phyloP scores from a whole-genome alignment of 1,140 invertebrate genomes.

The Sminthurides bifidus region DNA sequence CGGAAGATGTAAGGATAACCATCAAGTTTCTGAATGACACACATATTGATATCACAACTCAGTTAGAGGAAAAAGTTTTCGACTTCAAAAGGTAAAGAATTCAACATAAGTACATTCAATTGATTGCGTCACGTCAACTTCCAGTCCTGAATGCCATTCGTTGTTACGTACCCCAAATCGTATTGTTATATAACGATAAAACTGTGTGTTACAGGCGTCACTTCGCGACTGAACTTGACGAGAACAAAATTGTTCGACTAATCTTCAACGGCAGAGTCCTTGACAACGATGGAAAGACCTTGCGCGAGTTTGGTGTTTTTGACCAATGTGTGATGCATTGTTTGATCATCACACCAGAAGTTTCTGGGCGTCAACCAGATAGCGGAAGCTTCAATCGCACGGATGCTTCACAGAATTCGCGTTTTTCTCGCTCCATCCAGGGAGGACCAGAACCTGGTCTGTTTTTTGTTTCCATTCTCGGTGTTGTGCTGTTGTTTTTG shows the following conservation, averaged over 20 bases:
- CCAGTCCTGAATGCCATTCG: too few species aligned
- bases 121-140: too few species aligned
- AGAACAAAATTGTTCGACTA: slow-evolving; percentile 63
- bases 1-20: slow-evolving; percentile 4
- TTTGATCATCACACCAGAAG: slow-evolving; percentile 43
- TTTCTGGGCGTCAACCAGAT: not conserved
- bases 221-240: slow-evolving; percentile 61
- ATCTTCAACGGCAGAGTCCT: slow-evolving; percentile 80
- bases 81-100: slow-evolving; percentile 68
- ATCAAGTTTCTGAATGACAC: slow-evolving; percentile 65
- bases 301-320: slow-evolving; percentile 63
- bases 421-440: not conserved
- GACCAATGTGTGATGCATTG: slow-evolving; percentile 81
- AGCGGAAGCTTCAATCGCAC: not conserved
- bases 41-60: slow-evolving; percentile 62
- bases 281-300: slow-evolving; percentile 57
- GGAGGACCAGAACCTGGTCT: slow-evolving; percentile 25
- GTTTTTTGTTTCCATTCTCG: slow-evolving; percentile 29
- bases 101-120: too few species aligned
- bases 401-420: not conserved
- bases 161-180: too few species aligned
- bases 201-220: slow-evolving; percentile 58
- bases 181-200: too few species aligned
- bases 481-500: slow-evolving; percentile 27
- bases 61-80: slow-evolving; percentile 58